A percentile compares a stretch with the other conserved stretches of the same genome.
phyloP scores from a whole-genome alignment of 1,140 invertebrate species.

The Trichonephila clavipes region DNA sequence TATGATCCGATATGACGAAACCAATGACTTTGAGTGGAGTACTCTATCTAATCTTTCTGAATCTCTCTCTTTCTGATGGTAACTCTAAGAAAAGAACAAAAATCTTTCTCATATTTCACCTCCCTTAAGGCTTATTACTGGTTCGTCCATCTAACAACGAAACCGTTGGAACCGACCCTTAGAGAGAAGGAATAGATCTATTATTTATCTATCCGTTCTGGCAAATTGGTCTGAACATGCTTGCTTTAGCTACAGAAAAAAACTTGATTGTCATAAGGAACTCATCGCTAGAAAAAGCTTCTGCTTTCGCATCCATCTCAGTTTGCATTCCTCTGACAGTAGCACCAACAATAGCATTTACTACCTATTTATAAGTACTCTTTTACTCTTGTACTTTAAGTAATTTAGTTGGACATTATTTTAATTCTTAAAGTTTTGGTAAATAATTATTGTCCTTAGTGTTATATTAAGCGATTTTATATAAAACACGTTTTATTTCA shows the following conservation, averaged over 20 bases:
- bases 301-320: neutral
- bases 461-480: no score
- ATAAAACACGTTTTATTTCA: no score
- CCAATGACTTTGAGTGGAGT: neutral
- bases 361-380: neutral
- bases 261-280: neutral
- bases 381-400: neutral
- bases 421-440: no score
- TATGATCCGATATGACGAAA: neutral
- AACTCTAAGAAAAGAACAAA: neutral
- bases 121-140: constrained; percentile 14
- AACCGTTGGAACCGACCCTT: neutral
- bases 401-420: no score
- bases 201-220: constrained; percentile 23
- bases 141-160: constrained; percentile 4
- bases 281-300: neutral
- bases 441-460: no score
- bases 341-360: neutral
- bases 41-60: neutral
- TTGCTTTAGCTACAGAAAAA: neutral
- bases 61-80: neutral
- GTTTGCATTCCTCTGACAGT: neutral
- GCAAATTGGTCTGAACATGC: constrained; percentile 19
- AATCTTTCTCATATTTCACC: neutral
- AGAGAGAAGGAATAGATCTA: constrained; percentile 20